A percentile compares a stretch with the other conserved stretches of the same genome.
Conservation (phyloP, 37 sponge, comb jelly and placozoan species). For the Cliona cf. orientalis region DNA sequence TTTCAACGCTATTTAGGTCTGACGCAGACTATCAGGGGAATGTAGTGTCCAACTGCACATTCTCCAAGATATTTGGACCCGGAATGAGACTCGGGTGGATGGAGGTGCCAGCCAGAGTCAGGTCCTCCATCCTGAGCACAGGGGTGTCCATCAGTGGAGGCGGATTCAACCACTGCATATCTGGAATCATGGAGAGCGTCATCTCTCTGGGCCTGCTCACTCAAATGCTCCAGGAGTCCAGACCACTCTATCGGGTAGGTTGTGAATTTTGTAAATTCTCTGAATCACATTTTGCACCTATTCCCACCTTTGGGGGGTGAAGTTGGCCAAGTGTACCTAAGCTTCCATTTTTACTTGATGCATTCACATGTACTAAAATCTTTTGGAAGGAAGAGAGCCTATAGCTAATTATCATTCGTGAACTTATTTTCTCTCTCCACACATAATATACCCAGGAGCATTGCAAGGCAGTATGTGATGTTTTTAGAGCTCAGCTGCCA, state of each 20-base stretch:
- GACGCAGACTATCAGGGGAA: conserved; percentile 80
- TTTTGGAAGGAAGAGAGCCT: background rate
- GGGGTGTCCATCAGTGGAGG: conserved; percentile 64
- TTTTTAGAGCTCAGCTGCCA: conserved; percentile 27
- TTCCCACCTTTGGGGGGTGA: too few species aligned
- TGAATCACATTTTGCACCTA: background rate
- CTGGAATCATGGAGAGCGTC: conserved; percentile 52
- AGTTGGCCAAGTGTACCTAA: too few species aligned
- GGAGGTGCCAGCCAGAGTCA: conserved; percentile 65
- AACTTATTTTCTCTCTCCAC: background rate
- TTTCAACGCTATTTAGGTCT: too few species aligned
- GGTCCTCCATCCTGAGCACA: conserved; percentile 17
- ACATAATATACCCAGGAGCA: conserved; percentile 50
- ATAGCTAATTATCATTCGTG: too few species aligned
- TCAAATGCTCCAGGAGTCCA: conserved; percentile 25
- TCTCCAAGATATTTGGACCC: conserved; percentile 90
- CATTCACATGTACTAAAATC: too few species aligned
- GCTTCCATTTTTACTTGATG: too few species aligned
- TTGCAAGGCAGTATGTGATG: conserved; percentile 34
- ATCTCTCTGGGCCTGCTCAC: conserved; percentile 63
- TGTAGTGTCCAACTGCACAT: conserved; percentile 79
- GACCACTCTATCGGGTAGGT: conserved; percentile 42
- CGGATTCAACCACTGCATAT: conserved; percentile 61
- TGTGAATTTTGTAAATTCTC: background rate
- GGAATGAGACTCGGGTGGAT: conserved; percentile 87